phyloP scores from a whole-genome alignment of 2,888 invertebrate species.

The Hydroisotoma schaefferi region DNA sequence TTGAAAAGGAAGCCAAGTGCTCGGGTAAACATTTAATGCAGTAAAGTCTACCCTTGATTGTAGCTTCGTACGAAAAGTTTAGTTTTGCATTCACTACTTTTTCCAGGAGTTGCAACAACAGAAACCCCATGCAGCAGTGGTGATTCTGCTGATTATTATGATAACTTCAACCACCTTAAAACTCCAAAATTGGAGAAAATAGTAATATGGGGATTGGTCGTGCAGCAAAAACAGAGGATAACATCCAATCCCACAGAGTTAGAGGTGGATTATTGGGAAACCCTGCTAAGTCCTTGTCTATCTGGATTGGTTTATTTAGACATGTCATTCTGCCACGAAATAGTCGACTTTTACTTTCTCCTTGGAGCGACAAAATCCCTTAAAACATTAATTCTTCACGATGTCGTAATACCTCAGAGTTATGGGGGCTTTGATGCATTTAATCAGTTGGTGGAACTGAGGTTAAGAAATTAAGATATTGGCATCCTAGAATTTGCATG shows the following conservation, averaged over 20 bases:
- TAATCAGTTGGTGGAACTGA: constrained; percentile 7
- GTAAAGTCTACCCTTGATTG: too few species aligned
- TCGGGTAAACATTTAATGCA: background rate
- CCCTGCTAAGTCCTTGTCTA: constrained; percentile 17
- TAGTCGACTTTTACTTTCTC: constrained; percentile 19
- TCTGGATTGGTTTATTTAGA: constrained; percentile 16
- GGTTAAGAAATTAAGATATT: constrained; percentile 3
- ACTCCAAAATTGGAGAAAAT: constrained; percentile 21
- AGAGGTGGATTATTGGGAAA: constrained; percentile 28
- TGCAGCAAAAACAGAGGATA: constrained; percentile 14
- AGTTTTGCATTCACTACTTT: too few species aligned
- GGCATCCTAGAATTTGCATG: too few species aligned
- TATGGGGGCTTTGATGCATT: constrained; percentile 14
- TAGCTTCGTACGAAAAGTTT: too few species aligned
- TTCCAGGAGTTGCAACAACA: too few species aligned
- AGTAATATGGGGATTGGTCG: constrained; percentile 20
- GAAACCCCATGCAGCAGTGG: too few species aligned
- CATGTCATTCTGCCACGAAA: constrained; percentile 25
- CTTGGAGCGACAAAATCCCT: constrained; percentile 2
- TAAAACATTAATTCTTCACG: constrained; percentile 15
- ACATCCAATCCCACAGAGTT: background rate
- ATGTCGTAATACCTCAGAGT: constrained; percentile 19
- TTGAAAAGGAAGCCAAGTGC: background rate
- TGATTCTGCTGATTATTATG: too few species aligned
- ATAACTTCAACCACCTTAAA: too few species aligned